These are phyloP conservation scores for Siniperca chuatsi DNA, from an alignment of 2,113 vertebrate genomes.

Conservation along the genomic window DNA sequence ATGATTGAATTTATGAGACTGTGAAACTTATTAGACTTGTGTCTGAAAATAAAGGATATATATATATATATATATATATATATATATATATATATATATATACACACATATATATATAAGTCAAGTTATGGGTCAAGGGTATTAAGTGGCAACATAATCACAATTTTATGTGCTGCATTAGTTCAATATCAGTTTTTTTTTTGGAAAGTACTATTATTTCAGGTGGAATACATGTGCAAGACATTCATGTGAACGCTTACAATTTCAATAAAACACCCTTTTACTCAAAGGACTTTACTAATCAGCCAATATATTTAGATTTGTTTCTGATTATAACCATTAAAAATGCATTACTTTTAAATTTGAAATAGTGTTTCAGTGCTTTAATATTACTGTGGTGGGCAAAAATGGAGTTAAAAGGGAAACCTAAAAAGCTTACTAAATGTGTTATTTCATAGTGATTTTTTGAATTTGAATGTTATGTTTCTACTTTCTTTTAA, in stretches of 20 bases:
- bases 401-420: neutral
- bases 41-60: neutral
- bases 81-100: too few relatives aligned
- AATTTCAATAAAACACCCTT: neutral
- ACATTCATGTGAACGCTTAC: neutral
- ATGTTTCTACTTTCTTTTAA: neutral
- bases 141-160: neutral
- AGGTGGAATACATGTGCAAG: neutral
- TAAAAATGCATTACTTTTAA: neutral
- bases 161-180: neutral
- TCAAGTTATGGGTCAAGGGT: neutral
- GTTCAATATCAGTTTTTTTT: neutral
- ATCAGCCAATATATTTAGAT: neutral
- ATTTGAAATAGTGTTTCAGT: neutral
- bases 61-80: too few relatives aligned
- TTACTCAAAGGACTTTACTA: neutral
- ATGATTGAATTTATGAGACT: slow-evolving; percentile 1
- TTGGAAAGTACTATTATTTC: too few relatives aligned
- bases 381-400: neutral
- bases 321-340: neutral
- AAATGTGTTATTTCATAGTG: neutral
- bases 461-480: neutral
- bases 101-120: too few relatives aligned
- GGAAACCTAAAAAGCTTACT: neutral
- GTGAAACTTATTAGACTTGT: neutral